Base-by-base conservation (phyloP, 2,888 invertebrate genomes). In the Mystacides longicornis region DNA sequence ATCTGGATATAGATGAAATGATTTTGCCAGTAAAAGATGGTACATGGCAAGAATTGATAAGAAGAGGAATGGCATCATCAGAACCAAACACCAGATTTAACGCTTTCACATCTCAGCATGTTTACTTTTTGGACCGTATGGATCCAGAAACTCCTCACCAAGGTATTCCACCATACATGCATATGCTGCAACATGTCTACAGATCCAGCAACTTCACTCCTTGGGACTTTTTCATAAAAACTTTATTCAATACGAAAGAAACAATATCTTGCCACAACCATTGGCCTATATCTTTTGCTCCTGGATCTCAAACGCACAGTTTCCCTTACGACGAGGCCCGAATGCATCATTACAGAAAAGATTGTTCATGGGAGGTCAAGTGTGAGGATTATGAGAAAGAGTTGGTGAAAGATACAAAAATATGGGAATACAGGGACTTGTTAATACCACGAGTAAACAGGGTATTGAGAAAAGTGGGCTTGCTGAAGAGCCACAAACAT, bases 1-100 rank as follows among this genome's bases (percentile, higher is more conserved):
- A 95, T 56, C 77, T 95, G 51, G 96, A 96, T 70, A 88, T 93
- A 62, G 96, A 96, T 73, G 95, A 96, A 73, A 88, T 94, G 55
- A 93, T 96, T 64, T 90, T 96, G 83, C 95, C 95, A 7, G 75
- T 88, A 63, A 81, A 84, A 64, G 82, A 84, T 65, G 68, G 68
- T 14, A 80, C 81, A 59, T 96, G 94, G 93, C 77, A 78, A 52
- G 82, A 83, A 62, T 76, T 95, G 59, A 85, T 95, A 87, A 76
- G 78, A 51, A 82, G 85, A 60, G 70, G 86, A 63, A 86, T 86
- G 67, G 87, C 88, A 9, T 82, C 87, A 2, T 73, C 85, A 50
- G 82, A 85, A 61, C 75, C 85, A 14, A 81, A 82, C 52, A 77
- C 75, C 9, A 68, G 78, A 58, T 80, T 90, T 61, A 87, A 88